Base-by-base conservation (phyloP, 2,113 vertebrate genomes). In the Labrus mixtus region DNA sequence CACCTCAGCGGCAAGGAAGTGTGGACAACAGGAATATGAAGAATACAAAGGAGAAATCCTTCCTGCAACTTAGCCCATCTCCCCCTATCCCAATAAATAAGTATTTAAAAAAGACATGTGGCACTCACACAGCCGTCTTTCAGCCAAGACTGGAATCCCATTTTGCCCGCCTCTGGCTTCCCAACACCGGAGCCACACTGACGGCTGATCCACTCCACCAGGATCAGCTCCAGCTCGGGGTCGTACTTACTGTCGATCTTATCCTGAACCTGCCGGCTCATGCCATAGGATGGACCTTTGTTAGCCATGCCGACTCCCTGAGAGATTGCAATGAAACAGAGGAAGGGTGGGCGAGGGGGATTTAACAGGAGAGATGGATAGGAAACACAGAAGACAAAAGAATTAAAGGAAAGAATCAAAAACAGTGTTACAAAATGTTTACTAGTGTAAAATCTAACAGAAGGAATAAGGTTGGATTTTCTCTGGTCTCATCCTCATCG, bases 221-320 rank as follows among this genome's bases (percentile, higher is more conserved):
- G 94, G 46, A 97, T 94, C 56, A 92, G 94, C 92, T 99, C 98
- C 93, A 99, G 93, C 16, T 99, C 97, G 0, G 95, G 91, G 0
- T 99, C 97, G 0, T 99, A 99, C 89, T 99, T 99, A 95, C 96
- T 98, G 93, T 99, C 97, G 0, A 99, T 98, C 89, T 97, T 98
- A 83, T 96, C 96, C 84, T 97, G 96, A 39, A 99, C 96, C 0
- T 97, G 96, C 6, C 97, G 95, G 94, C 97, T 99, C 95, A 99
- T 89, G 86, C 98, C 98, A 0, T 96, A 99, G n/a, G 96, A 92
- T 0, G 97, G 97, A 82, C 98, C 97, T 82, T 97, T 97, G 95
- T 99, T 99, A 59, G 97, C 97, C 98, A 99, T 99, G 79, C 92
- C 95, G 93, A 89, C 78, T 55, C 88, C 33, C 75, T 93, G 62